These are phyloP conservation scores for Orycteropus afer DNA, from an alignment of 2,113 vertebrate genomes.

Conservation along the genomic window DNA sequence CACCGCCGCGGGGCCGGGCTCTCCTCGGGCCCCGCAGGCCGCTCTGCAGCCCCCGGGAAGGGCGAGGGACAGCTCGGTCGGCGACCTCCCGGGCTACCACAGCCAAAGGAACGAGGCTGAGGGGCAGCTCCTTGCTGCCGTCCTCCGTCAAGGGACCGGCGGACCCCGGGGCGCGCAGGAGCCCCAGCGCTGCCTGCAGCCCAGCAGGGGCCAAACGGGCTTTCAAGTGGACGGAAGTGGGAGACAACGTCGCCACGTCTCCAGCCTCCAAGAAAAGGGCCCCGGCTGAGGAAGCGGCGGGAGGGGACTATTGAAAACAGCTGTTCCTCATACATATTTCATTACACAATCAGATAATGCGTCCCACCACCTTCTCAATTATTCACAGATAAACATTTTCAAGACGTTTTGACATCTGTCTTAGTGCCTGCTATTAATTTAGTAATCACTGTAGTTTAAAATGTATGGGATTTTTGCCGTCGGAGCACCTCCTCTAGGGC, in stretches of 20 bases:
- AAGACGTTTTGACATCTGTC: slow-evolving; percentile 97
- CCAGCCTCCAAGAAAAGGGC: slow-evolving; percentile 76
- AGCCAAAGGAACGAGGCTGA: background rate
- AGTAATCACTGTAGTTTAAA: slow-evolving; percentile 90
- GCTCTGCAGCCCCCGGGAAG: background rate
- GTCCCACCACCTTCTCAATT: slow-evolving; percentile 90
- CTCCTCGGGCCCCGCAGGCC: background rate
- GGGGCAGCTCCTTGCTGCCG: background rate
- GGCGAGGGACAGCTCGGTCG: background rate
- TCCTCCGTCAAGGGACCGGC: background rate
- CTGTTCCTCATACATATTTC: slow-evolving; percentile 98
- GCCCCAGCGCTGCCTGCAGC: background rate
- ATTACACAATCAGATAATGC: slow-evolving; percentile 94
- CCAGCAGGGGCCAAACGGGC: background rate
- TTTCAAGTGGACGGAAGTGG: slow-evolving; percentile 49
- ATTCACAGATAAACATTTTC: slow-evolving; percentile 95
- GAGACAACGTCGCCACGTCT: slow-evolving; percentile 66
- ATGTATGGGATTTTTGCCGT: slow-evolving; percentile 86
- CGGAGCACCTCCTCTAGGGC: slow-evolving; percentile 69
- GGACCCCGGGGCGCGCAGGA: background rate
- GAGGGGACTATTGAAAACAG: slow-evolving; percentile 90
- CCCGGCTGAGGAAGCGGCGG: slow-evolving; percentile 82
- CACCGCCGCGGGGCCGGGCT: slow-evolving; percentile 5
- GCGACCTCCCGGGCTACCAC: background rate
- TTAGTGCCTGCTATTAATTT: slow-evolving; percentile 92